phyloP scores from a whole-genome alignment of 2,797 vertebrate genomes.

The Falco columbarius region DNA sequence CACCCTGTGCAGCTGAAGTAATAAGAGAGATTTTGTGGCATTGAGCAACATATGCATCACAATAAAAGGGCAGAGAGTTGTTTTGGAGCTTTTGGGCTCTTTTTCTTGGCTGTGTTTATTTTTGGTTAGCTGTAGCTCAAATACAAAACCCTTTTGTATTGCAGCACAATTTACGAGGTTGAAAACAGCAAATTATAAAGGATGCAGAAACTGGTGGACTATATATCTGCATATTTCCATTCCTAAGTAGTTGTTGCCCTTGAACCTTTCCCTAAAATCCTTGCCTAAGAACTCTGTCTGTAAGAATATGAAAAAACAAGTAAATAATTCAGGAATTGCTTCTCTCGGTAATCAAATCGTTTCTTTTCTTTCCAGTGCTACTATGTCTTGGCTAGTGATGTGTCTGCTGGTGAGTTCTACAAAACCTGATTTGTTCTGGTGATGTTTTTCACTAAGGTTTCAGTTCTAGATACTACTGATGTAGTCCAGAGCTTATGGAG shows the following conservation, averaged over 20 bases:
- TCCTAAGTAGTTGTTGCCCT: not conserved
- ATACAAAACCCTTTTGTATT: not conserved
- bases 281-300: not conserved
- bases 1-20: constrained; percentile 5
- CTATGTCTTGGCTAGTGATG: not conserved
- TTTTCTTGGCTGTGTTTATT: not conserved
- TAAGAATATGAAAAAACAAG: not conserved
- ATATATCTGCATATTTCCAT: not conserved
- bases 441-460: not conserved
- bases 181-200: not conserved
- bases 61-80: constrained; percentile 34
- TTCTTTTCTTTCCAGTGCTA: not conserved
- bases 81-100: not conserved
- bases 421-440: not conserved
- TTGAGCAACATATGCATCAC: constrained; percentile 13
- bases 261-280: not conserved
- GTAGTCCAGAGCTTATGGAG: not conserved
- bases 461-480: not conserved
- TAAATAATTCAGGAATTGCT: not conserved
- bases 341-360: not conserved
- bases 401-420: not conserved
- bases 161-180: not conserved
- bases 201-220: not conserved
- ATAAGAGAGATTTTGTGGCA: not conserved
- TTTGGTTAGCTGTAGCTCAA: not conserved